phyloP scores from a whole-genome alignment of 2,888 invertebrate genomes.

The Eupithecia inturbata region DNA sequence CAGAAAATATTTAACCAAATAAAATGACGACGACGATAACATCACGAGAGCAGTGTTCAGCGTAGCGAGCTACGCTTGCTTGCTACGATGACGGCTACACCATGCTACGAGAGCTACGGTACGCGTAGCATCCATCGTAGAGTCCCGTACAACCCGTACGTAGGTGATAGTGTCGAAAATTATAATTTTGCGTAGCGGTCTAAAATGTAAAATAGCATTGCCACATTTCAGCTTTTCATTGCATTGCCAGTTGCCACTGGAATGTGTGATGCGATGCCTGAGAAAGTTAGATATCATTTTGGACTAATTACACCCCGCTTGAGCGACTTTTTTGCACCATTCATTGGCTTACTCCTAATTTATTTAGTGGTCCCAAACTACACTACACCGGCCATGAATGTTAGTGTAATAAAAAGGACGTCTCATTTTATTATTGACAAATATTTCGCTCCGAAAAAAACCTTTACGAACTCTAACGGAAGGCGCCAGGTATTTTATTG shows the following conservation, averaged over 20 bases:
- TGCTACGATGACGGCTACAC: background rate
- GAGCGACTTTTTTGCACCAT: slow-evolving; percentile 35
- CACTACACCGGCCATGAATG: slow-evolving; percentile 66
- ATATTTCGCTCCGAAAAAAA: slow-evolving; percentile 79
- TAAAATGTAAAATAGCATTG: background rate
- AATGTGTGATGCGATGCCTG: background rate
- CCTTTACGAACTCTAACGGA: slow-evolving; percentile 70
- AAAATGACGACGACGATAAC: background rate
- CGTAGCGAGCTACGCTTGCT: background rate
- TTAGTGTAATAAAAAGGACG: slow-evolving; percentile 78
- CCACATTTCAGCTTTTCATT: background rate
- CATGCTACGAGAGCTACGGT: background rate
- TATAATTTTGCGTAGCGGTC: background rate
- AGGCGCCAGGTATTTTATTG: slow-evolving; percentile 80
- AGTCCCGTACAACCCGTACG: background rate
- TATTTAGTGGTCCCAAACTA: slow-evolving; percentile 69
- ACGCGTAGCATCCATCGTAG: background rate
- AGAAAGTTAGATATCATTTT: background rate
- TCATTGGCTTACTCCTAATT: slow-evolving; percentile 50
- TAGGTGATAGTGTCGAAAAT: background rate
- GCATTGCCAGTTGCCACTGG: background rate
- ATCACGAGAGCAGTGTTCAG: background rate
- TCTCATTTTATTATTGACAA: slow-evolving; percentile 84
- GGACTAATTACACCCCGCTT: background rate
- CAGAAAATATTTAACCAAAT: background rate